Conservation (phyloP, 2,113 vertebrate genomes). For the Trogon surrucura region DNA sequence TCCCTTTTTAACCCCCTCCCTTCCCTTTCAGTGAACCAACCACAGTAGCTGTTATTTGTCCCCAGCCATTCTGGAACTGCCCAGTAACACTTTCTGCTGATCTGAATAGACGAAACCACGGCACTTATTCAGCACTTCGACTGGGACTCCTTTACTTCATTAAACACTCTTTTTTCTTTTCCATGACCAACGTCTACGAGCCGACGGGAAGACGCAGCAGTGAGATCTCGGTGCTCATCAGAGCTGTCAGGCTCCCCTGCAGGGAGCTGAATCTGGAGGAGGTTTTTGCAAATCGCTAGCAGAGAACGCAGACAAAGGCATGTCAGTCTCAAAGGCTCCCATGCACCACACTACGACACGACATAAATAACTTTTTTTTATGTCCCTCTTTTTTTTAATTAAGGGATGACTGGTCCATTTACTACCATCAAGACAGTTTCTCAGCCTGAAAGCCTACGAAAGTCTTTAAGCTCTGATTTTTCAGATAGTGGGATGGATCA, state of each 20-base stretch:
- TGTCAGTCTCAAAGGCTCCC: background rate
- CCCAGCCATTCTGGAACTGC: background rate
- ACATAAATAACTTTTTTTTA: background rate
- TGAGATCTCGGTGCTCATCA: background rate
- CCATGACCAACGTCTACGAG: background rate
- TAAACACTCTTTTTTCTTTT: background rate
- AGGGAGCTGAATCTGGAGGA: background rate
- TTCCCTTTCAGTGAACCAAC: background rate
- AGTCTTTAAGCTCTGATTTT: background rate
- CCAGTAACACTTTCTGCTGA: background rate
- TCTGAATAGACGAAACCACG: background rate
- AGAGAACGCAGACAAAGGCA: background rate
- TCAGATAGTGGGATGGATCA: background rate
- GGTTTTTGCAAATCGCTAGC: background rate
- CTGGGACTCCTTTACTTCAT: background rate
- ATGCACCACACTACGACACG: background rate
- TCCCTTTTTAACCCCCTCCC: background rate
- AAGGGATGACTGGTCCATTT: background rate
- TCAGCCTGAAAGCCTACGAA: background rate
- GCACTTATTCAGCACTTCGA: background rate
- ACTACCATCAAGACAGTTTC: background rate
- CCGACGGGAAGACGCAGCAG: background rate
- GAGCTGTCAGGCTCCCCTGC: background rate
- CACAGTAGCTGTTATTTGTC: accelerated
- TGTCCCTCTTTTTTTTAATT: background rate